Conservation (phyloP, 1,140 invertebrate genomes). For the Nephotettix cincticeps region DNA sequence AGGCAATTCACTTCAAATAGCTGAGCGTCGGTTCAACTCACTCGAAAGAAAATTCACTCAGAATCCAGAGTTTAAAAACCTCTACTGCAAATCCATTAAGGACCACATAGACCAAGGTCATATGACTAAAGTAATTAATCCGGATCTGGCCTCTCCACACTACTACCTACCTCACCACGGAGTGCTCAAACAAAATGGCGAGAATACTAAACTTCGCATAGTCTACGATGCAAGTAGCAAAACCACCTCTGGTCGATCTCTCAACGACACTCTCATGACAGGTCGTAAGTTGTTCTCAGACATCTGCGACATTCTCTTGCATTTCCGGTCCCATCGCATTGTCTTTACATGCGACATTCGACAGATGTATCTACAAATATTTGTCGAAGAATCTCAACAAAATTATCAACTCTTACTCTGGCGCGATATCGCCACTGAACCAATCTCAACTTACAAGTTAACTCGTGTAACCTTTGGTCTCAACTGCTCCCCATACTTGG, state of each 20-base stretch:
- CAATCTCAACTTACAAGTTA: too few species aligned
- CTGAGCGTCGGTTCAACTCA: background rate
- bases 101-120: conserved; percentile 38
- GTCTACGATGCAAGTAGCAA: conserved; percentile 47
- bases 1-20: background rate
- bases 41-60: background rate
- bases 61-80: background rate
- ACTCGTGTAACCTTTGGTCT: too few species aligned
- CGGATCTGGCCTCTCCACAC: background rate
- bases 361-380: conserved; percentile 48
- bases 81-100: conserved; percentile 39
- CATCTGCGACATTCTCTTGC: conserved; percentile 46
- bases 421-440: too few species aligned
- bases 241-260: conserved; percentile 42
- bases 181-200: too few species aligned
- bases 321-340: conserved; percentile 45
- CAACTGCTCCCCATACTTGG: too few species aligned
- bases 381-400: background rate
- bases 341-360: conserved; percentile 48
- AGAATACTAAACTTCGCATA: conserved; percentile 44
- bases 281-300: conserved; percentile 50
- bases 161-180: conserved; percentile 42
- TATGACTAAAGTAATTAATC: conserved; percentile 29
- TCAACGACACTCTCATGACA: conserved; percentile 47
- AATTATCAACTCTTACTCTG: background rate